Conservation (phyloP, 2,888 invertebrate genomes). For the Sicus ferrugineus region DNA sequence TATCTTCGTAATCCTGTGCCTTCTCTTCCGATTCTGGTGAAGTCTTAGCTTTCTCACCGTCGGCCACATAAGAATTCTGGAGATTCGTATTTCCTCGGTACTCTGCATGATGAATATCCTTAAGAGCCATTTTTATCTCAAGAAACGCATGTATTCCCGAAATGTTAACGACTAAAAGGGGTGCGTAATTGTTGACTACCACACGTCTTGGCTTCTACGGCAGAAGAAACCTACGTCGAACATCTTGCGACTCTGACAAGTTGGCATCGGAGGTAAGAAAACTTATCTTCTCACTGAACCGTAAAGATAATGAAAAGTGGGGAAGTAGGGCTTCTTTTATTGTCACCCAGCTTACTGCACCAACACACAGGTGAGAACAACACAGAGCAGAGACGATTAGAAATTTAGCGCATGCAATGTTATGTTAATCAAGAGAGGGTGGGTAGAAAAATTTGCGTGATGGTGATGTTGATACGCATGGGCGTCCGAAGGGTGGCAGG, state of each 20-base stretch:
- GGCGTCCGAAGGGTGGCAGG: too few relatives aligned
- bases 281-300: not conserved
- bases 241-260: not conserved
- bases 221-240: too few relatives aligned
- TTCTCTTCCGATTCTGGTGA: not conserved
- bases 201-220: too few relatives aligned
- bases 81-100: not conserved
- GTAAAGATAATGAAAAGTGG: not conserved
- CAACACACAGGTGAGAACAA: too few relatives aligned
- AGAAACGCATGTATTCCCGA: not conserved
- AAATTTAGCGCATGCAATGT: too few relatives aligned
- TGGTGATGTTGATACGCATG: too few relatives aligned
- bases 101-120: not conserved
- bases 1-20: constrained; percentile 51
- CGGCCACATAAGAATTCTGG: not conserved
- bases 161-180: not conserved
- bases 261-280: not conserved
- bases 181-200: too few relatives aligned
- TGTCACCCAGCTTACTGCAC: not conserved
- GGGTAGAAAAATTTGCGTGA: too few relatives aligned
- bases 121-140: constrained; percentile 3
- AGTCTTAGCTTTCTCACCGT: not conserved
- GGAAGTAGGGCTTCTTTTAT: not conserved
- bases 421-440: too few relatives aligned
- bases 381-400: not conserved